Conservation (phyloP, 1,140 invertebrate species). For the Dysdera silvatica region DNA sequence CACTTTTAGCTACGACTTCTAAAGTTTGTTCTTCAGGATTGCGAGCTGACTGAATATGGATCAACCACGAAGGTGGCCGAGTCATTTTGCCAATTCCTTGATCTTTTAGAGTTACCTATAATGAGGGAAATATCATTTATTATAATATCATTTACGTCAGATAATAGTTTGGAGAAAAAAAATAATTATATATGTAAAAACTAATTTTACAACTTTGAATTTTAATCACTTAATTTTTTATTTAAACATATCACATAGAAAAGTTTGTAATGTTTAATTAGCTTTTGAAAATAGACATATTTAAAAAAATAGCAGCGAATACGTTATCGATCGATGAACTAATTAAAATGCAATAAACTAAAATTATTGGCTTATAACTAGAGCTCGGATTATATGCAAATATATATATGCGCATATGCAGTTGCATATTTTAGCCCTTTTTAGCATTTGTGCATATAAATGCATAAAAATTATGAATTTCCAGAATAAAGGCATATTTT, state of each 20-base stretch:
- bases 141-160: neutral
- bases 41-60: constrained; percentile 35
- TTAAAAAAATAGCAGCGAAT: neutral
- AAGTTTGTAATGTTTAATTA: neutral
- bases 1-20: constrained; percentile 43
- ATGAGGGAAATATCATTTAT: neutral
- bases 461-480: no score
- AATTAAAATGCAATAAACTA: no score
- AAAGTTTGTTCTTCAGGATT: constrained; percentile 46
- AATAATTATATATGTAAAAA: neutral
- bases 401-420: no score
- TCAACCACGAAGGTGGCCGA: constrained; percentile 12
- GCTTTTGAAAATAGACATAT: neutral
- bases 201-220: no score
- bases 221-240: no score
- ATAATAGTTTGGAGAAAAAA: neutral
- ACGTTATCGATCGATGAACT: neutral
- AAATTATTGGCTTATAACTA: no score
- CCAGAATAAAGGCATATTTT: no score
- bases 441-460: no score
- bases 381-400: no score
- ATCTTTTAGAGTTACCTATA: constrained; percentile 13
- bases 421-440: no score
- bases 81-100: neutral
- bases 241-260: no score